Base-by-base conservation (phyloP, 1,140 invertebrate genomes). In the Drosophila kanapiae region DNA sequence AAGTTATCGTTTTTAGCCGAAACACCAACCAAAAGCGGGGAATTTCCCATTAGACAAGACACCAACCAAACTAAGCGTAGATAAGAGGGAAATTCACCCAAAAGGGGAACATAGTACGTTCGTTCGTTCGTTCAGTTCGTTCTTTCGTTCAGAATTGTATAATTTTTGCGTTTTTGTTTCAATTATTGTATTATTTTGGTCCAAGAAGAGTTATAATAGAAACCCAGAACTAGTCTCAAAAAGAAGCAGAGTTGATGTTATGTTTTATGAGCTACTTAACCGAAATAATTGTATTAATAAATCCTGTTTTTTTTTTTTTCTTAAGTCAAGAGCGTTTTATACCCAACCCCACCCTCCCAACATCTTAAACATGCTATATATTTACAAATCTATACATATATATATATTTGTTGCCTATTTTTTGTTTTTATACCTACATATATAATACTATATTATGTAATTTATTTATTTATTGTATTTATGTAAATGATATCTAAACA, bases 391-490 rank as follows among this genome's bases (percentile, higher is more conserved):
- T 53, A 37, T 62, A 49, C 56, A 56, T 62, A 51, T 29, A 53
- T 70, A 77, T 49, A 64, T 40, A 40, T 84, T 90, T 90, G 80
- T 88, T 88, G 85, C 81, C 78, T 79, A 81, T 72, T 90, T 84
- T 65, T 84, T 65, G 87, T 87, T 78, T 78, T 85, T 78, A 71
- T 81, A 61, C 71, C 68, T 75, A 75, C 71, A 75, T 47, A 64
- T 48, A 72, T 60, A 62, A 57, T 11, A 54, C 51, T 62, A 57
- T 77, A 59, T 77, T 68, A 59, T 77, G 63, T 90, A 85, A 88
- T 78, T 86, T 80, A 84, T 84, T 87, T 86, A 86, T 86, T 86
- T 88, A 90, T 90, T 90, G 80, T 87, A 87, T 87, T 88, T 88
- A 88, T 87, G 80, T 88, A 87, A 84, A 88, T 82, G 70, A 68